Evolutionary conservation across 2,797 vertebrate genomes (phyloP).

Genomic region (Buphagus erythrorhynchus): DNA sequence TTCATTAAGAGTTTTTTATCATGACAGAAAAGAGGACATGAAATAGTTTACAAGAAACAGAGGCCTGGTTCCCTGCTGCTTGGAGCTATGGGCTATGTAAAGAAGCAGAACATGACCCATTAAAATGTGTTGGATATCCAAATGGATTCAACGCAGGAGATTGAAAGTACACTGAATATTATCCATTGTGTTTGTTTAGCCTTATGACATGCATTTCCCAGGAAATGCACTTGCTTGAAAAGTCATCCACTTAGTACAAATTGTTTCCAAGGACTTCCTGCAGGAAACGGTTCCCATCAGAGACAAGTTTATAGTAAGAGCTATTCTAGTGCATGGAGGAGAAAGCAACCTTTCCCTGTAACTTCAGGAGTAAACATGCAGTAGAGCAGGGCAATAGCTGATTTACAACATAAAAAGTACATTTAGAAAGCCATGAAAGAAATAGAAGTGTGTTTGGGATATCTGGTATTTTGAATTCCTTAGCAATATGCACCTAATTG

Average conservation of each 20-base stretch:
- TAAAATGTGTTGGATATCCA: not conserved
- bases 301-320: not conserved
- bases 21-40: not conserved
- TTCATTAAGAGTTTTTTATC: not conserved
- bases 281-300: slow-evolving; percentile 53
- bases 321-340: not conserved
- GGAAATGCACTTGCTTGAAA: slow-evolving; percentile 58
- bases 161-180: not conserved
- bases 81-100: not conserved
- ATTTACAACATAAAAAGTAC: not conserved
- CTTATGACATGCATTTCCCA: slow-evolving; percentile 29
- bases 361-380: slow-evolving; percentile 21
- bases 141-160: not conserved
- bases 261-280: slow-evolving; percentile 66
- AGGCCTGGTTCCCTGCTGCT: not conserved
- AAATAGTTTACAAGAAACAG: not conserved
- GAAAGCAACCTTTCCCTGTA: slow-evolving; percentile 16
- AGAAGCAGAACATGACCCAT: rapidly evolving
- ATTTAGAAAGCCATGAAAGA: not conserved
- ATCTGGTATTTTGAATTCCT: not conserved
- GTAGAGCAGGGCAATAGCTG: not conserved
- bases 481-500: not conserved
- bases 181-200: slow-evolving; percentile 22
- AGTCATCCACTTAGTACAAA: slow-evolving; percentile 60
- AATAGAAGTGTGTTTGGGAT: not conserved